Evolutionary conservation across 2,797 vertebrate genomes (phyloP).

Genomic region (Tenualosa thibaudeaui): DNA sequence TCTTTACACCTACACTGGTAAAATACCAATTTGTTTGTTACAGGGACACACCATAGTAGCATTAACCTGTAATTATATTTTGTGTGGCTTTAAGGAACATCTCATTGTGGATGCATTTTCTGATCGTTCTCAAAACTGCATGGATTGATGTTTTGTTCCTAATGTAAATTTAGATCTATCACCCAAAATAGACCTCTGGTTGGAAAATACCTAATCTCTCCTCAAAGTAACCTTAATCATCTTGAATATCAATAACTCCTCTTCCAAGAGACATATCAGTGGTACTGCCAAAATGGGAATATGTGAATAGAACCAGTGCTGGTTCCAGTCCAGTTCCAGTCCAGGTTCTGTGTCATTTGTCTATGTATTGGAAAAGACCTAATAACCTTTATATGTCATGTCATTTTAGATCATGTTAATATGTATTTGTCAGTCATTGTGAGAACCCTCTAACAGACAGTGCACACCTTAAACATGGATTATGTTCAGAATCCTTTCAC

Average conservation of each 20-base stretch:
- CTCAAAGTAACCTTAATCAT: neutral
- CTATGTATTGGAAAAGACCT: neutral
- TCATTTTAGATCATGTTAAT: neutral
- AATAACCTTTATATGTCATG: neutral
- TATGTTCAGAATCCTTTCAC: neutral
- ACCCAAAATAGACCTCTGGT: no score
- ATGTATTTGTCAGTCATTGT: neutral
- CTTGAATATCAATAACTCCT: neutral
- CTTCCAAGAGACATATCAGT: constrained; percentile 14
- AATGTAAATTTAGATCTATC: no score
- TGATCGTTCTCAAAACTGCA: no score
- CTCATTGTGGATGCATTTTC: no score
- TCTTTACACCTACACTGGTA: no score
- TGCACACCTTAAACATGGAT: neutral
- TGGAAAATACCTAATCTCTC: no score
- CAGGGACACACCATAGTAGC: no score
- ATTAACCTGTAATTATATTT: no score
- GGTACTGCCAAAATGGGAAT: neutral
- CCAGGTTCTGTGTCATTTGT: neutral
- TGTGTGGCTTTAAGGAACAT: no score
- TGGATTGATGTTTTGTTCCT: no score
- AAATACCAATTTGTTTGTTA: no score
- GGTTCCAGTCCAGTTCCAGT: neutral
- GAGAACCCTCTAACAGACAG: neutral
- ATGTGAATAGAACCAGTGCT: neutral